A percentile compares a stretch with the other conserved stretches of the same genome.
phyloP scores from a whole-genome alignment of 2,797 vertebrate genomes.

The Propithecus deckenii region DNA sequence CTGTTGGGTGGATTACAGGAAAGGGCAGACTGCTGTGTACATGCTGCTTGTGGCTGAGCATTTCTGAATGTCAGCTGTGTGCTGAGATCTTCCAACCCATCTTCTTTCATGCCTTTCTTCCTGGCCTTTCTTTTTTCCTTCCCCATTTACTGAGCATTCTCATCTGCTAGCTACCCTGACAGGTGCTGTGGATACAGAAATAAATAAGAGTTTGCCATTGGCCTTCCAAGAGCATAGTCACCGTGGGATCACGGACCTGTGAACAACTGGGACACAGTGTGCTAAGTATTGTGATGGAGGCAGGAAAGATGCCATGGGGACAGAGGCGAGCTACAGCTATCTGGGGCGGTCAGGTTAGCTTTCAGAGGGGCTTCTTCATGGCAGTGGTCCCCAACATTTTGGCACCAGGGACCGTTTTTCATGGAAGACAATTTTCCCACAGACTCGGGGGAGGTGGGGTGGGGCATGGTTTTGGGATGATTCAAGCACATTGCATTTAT shows the following conservation, averaged over 20 bases:
- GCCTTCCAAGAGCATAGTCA: background rate
- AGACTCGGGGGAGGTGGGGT: too few species aligned
- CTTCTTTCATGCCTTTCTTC: background rate
- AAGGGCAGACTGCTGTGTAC: background rate
- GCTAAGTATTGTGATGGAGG: background rate
- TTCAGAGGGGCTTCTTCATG: background rate
- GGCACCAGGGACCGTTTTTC: too few species aligned
- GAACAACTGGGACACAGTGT: background rate
- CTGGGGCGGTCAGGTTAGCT: too few species aligned
- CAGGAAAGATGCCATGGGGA: rapidly evolving
- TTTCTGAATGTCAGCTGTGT: background rate
- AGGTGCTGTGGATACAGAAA: background rate
- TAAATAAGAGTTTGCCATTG: background rate
- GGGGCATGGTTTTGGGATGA: too few species aligned
- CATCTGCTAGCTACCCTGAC: background rate
- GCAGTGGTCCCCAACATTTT: too few species aligned
- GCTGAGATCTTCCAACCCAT: background rate
- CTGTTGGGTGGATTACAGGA: background rate
- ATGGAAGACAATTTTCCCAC: too few species aligned
- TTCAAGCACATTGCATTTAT: too few species aligned
- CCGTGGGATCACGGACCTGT: background rate
- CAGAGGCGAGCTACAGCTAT: background rate
- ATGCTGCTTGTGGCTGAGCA: background rate
- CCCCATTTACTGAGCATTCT: background rate
- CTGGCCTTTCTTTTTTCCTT: background rate